Conservation (phyloP, 2,888 invertebrate species). For the Parnassius smintheus region DNA sequence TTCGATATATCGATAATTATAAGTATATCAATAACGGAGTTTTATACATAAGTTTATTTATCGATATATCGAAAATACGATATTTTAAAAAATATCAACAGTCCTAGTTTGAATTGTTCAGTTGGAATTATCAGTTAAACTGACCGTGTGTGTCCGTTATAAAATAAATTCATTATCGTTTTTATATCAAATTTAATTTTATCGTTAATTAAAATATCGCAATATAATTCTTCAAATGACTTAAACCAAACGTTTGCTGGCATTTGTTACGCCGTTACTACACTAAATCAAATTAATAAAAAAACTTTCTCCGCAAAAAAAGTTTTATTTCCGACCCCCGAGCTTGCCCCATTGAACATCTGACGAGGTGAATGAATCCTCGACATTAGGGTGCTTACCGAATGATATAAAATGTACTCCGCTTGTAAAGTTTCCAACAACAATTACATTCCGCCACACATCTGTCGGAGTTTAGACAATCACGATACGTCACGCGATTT, state of each 20-base stretch:
- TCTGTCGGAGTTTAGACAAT: slow-evolving; percentile 80
- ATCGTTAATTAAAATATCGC: not conserved
- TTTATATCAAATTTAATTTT: not conserved
- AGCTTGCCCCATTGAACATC: slow-evolving; percentile 72
- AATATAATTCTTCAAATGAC: not conserved
- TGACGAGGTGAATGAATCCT: slow-evolving; percentile 79
- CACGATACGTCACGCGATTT: slow-evolving; percentile 80
- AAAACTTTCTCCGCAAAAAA: slow-evolving; percentile 61
- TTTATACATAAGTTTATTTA: too few species aligned
- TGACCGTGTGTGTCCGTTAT: too few species aligned
- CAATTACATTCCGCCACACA: slow-evolving; percentile 80
- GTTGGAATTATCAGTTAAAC: too few species aligned
- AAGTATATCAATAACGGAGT: too few species aligned
- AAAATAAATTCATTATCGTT: too few species aligned
- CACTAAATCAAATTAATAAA: slow-evolving; percentile 62
- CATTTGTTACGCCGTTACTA: slow-evolving; percentile 42
- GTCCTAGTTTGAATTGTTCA: too few species aligned
- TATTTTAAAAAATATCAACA: too few species aligned
- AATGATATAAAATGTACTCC: slow-evolving; percentile 71
- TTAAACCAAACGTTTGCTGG: slow-evolving; percentile 3
- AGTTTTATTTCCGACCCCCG: slow-evolving; percentile 58
- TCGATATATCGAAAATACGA: too few species aligned
- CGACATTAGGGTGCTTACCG: slow-evolving; percentile 55
- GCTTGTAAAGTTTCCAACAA: slow-evolving; percentile 68
- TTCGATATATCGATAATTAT: too few species aligned